These are phyloP conservation scores for Psophia crepitans DNA, from an alignment of 2,113 vertebrate genomes.

Conservation along the genomic window DNA sequence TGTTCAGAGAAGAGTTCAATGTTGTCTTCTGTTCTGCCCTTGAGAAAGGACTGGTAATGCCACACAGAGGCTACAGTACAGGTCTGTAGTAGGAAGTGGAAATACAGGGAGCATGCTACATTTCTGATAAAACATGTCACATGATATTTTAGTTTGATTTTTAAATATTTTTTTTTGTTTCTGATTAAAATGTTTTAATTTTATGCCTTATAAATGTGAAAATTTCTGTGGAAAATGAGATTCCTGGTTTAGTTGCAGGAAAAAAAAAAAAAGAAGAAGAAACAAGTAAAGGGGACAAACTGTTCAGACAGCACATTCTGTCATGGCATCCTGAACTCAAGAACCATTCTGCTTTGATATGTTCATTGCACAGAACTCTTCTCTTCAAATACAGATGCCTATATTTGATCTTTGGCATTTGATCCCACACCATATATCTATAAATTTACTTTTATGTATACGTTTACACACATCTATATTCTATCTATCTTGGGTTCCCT, in stretches of 20 bases:
- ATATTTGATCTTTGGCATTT: not conserved
- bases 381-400: not conserved
- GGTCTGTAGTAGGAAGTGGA: not conserved
- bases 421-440: not conserved
- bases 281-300: not conserved
- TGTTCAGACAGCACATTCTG: not conserved
- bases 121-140: not conserved
- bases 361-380: not conserved
- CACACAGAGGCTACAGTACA: not conserved
- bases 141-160: not conserved
- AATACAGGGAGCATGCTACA: not conserved
- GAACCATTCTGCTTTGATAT: not conserved
- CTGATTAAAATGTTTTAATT: not conserved
- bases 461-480: not conserved
- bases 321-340: not conserved
- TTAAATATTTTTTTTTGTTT: not conserved
- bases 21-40: not conserved
- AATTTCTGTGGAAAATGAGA: not conserved
- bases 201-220: not conserved
- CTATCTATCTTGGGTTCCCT: not conserved
- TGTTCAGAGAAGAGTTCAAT: not conserved
- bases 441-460: not conserved
- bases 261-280: rapidly evolving
- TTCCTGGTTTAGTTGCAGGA: not conserved
- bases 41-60: not conserved